These are phyloP conservation scores for Teleogryllus occipitalis DNA, from an alignment of 1,140 invertebrate species.

Conservation along the genomic window DNA sequence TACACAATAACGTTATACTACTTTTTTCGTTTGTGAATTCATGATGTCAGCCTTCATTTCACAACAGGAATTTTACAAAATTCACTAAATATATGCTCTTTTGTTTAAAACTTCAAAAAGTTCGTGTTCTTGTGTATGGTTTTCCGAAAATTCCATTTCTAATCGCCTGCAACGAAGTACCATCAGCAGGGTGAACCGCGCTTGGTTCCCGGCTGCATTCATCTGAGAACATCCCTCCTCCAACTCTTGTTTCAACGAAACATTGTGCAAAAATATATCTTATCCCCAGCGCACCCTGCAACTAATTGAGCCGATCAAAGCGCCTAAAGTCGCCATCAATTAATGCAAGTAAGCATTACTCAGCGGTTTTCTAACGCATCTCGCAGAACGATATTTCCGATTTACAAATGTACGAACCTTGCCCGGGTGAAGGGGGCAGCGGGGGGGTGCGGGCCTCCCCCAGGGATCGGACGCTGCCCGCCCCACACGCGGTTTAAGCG, in stretches of 20 bases:
- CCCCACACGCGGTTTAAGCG: neutral
- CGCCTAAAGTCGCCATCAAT: neutral
- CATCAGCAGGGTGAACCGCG: neutral
- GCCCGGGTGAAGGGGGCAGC: neutral
- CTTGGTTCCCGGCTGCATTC: neutral
- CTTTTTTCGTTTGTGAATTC: too few relatives aligned
- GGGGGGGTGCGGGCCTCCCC: neutral
- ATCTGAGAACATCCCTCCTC: neutral
- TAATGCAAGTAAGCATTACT: neutral
- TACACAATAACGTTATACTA: too few relatives aligned
- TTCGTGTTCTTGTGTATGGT: too few relatives aligned
- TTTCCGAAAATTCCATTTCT: too few relatives aligned
- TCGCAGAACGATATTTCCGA: neutral
- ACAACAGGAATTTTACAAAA: too few relatives aligned
- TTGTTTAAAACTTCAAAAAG: too few relatives aligned
- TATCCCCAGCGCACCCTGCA: neutral
- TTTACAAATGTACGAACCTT: neutral
- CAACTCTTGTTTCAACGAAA: neutral
- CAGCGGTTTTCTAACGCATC: neutral
- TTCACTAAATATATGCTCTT: too few relatives aligned
- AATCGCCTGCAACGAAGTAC: neutral
- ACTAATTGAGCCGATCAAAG: neutral
- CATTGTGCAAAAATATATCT: neutral
- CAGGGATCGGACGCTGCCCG: neutral
- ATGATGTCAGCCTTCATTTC: too few relatives aligned